Evolutionary conservation across 2,113 vertebrate genomes (phyloP).

Genomic region (Tyrannus savana): DNA sequence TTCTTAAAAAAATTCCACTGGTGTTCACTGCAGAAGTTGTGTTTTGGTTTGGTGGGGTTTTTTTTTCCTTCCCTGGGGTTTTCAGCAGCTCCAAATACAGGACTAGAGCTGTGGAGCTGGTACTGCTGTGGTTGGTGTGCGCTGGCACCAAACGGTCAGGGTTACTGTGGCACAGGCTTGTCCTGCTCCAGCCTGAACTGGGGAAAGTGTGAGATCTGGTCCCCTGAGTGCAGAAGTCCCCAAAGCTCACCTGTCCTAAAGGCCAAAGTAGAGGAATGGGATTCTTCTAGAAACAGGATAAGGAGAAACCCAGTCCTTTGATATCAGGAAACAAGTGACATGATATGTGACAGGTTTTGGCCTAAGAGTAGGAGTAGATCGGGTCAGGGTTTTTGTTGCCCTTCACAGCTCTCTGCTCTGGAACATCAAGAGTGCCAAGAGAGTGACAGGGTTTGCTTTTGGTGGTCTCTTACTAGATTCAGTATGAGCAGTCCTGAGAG

Average conservation of each 20-base stretch:
- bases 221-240: fast-evolving
- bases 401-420: fast-evolving
- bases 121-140: background rate
- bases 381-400: fast-evolving
- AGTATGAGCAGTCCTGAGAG: fast-evolving
- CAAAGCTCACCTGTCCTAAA: too few species aligned
- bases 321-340: fast-evolving
- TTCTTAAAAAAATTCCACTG: background rate
- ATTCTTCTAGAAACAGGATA: fast-evolving
- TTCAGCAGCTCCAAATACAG: background rate
- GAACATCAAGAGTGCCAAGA: fast-evolving
- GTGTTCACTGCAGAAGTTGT: fast-evolving
- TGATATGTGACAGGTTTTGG: too few species aligned
- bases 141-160: fast-evolving
- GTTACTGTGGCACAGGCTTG: background rate
- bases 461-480: background rate
- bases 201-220: too few species aligned
- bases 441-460: too few species aligned
- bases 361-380: fast-evolving
- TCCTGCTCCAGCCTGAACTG: too few species aligned
- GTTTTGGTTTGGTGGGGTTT: background rate
- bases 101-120: background rate
- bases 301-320: fast-evolving
- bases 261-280: fast-evolving
- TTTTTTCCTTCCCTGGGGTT: background rate